Base-by-base conservation (phyloP, 2,113 vertebrate genomes). In the Periophthalmodon schlosseri region DNA sequence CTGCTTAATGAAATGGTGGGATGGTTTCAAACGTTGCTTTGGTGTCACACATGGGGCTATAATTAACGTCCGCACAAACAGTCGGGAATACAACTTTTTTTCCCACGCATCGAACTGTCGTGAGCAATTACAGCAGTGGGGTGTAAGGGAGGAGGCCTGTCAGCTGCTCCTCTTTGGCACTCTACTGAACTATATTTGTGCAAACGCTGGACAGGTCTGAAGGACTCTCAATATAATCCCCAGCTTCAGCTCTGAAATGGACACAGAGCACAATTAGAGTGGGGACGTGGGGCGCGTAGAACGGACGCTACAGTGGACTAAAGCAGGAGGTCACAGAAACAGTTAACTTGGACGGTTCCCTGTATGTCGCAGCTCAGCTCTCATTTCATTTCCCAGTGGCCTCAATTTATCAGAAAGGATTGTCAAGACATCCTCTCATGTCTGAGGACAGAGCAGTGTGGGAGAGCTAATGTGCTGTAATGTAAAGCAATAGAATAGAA, bases 331-430 rank as follows among this genome's bases (percentile, higher is more conserved):
- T 84, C 73, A 74, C 63, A 68, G 70, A 83, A 81, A 74, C 50
- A 18, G 72, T 79, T 87, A 79, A 68, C 76, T 78, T 56, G 74
- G 69, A 70, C 74, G 20, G 16, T 72, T 66, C 79, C 34, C 80
- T 72, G 72, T 70, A 72, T 76, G 77, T 83, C 81, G 78, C 33
- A 72, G 80, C 70, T 70, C 72, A 33, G 50, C 79, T 83, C 80
- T 78, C 65, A 82, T 80, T 83, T 74, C 78, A 89, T 88, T 89
- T 88, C 82, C 85, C 77, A 70, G 65, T 84, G 88, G 86, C 82
- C 82, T 91, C 78, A 87, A 81, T 91, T 90, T 88, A 82, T 87
- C 88, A 90, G 60, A 81, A 77, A 50, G 76, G 77, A 68, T 80
- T 85, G 36, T 82, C 78, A 80, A 85, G 75, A 66, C 70, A 76